These are phyloP conservation scores for Polydrusus cervinus DNA, from an alignment of 2,888 invertebrate species.

Conservation along the genomic window DNA sequence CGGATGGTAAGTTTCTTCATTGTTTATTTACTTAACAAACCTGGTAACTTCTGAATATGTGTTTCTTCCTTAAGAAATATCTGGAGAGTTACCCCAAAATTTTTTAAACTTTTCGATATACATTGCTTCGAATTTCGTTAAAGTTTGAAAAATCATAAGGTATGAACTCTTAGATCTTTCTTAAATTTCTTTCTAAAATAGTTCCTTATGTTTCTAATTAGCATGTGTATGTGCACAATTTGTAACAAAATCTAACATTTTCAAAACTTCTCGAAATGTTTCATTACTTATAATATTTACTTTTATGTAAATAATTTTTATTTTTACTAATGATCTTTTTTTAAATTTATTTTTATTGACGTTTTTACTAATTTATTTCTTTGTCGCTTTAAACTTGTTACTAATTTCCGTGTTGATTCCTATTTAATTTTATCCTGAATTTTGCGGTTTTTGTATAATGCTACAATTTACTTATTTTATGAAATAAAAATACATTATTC, in stretches of 20 bases:
- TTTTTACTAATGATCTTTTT: no score
- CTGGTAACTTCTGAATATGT: not conserved
- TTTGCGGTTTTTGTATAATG: constrained; percentile 10
- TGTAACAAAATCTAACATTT: not conserved
- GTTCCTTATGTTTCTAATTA: not conserved
- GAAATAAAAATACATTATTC: no score
- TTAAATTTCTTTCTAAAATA: not conserved
- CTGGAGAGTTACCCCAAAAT: no score
- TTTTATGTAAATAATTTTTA: not conserved
- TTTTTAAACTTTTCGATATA: no score
- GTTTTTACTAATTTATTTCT: not conserved
- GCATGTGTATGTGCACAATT: not conserved
- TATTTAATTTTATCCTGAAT: not conserved
- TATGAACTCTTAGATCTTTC: no score
- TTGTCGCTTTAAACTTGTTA: not conserved
- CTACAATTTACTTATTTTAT: no score
- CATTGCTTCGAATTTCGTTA: no score
- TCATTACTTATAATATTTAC: not conserved
- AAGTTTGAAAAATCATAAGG: no score
- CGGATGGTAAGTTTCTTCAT: constrained; percentile 85
- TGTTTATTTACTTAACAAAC: not conserved
- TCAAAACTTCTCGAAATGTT: not conserved
- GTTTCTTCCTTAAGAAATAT: not conserved
- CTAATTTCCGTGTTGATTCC: not conserved
- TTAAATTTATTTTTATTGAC: not conserved